Base-by-base conservation (phyloP, 2,888 invertebrate genomes). In the Gryllus longicercus region DNA sequence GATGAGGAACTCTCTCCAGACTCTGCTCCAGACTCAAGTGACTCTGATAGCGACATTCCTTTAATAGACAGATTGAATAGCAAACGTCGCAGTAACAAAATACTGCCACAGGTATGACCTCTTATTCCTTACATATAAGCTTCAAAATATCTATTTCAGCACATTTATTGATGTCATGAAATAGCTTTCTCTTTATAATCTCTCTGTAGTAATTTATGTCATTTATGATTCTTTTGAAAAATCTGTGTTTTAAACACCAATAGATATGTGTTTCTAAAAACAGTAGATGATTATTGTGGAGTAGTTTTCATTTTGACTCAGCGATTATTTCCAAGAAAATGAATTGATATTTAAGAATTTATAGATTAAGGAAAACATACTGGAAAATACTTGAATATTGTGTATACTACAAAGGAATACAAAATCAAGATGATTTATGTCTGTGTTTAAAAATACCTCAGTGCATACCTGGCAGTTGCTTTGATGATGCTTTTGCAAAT, bases 1-100 rank as follows among this genome's bases (percentile, higher is more conserved):
- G 83, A 83, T 75, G 83, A 83, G 79, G 84, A 84, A 80, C 79
- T 84, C 80, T 84, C 84, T 10, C 82, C 84, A n/a, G 84, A 83
- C 78, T 82, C 84, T 12, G 79, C 80, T 51, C 78, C 80, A n/a
- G 81, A 80, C 75, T 81, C 81, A 16, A 83, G 83, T 79, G 84
- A 84, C 79, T 83, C 84, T 14, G 84, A 84, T 14, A 82, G 82
- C 75, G 82, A 79, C 51, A 75, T 81, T 38, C 82, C 82, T 14
- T 50, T 82, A 74, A 74, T 79, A 16, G 49, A 80, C 21, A 63
- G 80, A 50, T 77, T 82, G 50, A 49, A 80, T 18, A 80, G 50
- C 18, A 77, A 63, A n/a, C 63, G 63, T 63, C 63, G 63, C 63
- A 63, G 63, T 63, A n/a, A n/a, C 63, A 63, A 63, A 63, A 18